Percentiles rank a stretch among this genome's conserved stretches.
Evolutionary conservation across 1,140 invertebrate genomes (phyloP).

Genomic region (Araneus ventricosus): DNA sequence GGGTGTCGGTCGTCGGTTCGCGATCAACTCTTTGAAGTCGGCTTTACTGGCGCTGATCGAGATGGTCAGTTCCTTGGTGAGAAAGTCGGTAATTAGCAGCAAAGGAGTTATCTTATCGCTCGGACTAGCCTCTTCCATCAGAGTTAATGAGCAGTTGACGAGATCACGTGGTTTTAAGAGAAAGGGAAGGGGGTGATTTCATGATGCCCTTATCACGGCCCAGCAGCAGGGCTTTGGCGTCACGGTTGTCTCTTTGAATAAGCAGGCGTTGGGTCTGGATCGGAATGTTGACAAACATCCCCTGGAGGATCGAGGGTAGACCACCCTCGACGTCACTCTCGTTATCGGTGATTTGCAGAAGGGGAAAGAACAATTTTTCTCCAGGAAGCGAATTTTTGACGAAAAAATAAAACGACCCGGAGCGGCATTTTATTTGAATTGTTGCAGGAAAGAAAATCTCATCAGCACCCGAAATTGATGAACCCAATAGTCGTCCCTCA

Average conservation of each 20-base stretch:
- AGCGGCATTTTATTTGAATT: not conserved
- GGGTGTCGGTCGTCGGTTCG: not conserved
- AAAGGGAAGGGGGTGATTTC: constrained; percentile 60
- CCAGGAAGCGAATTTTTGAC: not conserved
- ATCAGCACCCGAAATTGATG: not conserved
- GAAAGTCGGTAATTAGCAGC: constrained; percentile 60
- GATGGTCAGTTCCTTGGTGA: constrained; percentile 47
- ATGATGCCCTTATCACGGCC: constrained; percentile 58
- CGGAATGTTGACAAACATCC: constrained; percentile 71
- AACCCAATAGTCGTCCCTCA: too few species aligned
- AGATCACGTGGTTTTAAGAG: constrained; percentile 69
- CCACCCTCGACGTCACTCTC: not conserved
- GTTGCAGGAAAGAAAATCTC: constrained; percentile 6
- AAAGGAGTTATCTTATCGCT: constrained; percentile 63
- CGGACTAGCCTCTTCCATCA: constrained; percentile 65
- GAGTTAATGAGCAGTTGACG: constrained; percentile 69
- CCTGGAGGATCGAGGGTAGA: constrained; percentile 26
- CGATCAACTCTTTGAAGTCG: constrained; percentile 5
- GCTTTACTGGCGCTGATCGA: not conserved
- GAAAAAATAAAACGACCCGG: not conserved
- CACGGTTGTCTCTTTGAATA: constrained; percentile 57
- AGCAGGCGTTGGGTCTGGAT: constrained; percentile 14
- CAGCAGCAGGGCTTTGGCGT: constrained; percentile 38
- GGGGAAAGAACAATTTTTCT: constrained; percentile 59
- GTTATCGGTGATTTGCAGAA: constrained; percentile 70